Base-by-base conservation (phyloP, 2,113 vertebrate genomes). In the Setophaga petechia region DNA sequence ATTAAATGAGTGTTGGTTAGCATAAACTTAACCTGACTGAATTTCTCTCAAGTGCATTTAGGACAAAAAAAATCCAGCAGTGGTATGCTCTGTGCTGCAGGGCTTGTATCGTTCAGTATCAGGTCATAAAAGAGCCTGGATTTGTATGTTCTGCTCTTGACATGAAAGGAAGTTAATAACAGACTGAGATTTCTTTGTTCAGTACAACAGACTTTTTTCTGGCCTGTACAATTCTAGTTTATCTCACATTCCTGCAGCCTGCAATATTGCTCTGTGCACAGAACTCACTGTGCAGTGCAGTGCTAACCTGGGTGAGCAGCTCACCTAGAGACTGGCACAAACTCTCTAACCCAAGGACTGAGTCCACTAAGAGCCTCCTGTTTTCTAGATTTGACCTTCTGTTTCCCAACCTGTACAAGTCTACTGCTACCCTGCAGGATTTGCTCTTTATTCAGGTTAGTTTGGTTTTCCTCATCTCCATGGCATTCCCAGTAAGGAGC, bases 111-210 rank as follows among this genome's bases (percentile, higher is more conserved):
- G 5, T 43, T 78, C 35, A 19, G 44, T 41, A 39, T 62, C 54
- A 11, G 35, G 51, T 35, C 51, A 47, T 46, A 65, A 83, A 74
- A 74, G 25, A 82, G 43, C 49, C 92, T 79, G 61, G 58, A 95
- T 59, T 77, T 72, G 5, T 59, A 65, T 23, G 54, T 72, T 94
- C 78, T 91, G 24, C 58, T 62, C 65, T 57, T 63, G 59, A 74
- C 54, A 79, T 20, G 67, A 65, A 92, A 63, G 65, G 49, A 84
- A 84, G 69, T 87, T 87, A 88, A 93, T 89, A 30, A 23, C 30
- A 94, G 73, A 85, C 61, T 59, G 46, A 84, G 25, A 52, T 59
- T 74, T 88, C 72, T 95, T 94, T 87, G 49, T 84, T 86, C 27
- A 58, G 37, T 51, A 63, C 80, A 87, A 37, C 17, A 66, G 37